phyloP scores from a whole-genome alignment of 2,797 vertebrate genomes.

The Hippoglossus hippoglossus region DNA sequence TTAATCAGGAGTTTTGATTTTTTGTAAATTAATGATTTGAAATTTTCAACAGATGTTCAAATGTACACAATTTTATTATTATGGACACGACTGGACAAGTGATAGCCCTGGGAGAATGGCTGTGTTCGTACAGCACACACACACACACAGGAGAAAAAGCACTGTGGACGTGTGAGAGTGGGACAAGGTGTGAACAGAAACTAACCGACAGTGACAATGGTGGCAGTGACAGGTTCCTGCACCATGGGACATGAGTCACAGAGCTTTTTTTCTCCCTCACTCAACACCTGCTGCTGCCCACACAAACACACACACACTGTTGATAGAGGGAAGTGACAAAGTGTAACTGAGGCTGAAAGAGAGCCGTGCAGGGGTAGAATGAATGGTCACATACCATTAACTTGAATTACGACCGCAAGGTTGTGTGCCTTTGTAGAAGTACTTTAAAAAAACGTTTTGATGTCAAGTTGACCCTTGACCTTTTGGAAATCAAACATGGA shows the following conservation, averaged over 20 bases:
- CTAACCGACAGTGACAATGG: conserved; percentile 57
- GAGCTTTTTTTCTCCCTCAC: conserved; percentile 46
- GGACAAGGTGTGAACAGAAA: conserved; percentile 39
- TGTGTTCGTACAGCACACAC: not conserved
- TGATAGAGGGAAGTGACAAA: conserved; percentile 10
- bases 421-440: too few relatives aligned
- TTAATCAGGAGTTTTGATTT: not conserved
- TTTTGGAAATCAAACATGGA: not conserved
- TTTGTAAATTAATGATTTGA: not conserved
- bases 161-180: conserved; percentile 23
- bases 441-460: too few relatives aligned
- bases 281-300: conserved; percentile 51
- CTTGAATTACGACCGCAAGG: too few relatives aligned
- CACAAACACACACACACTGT: conserved; percentile 3
- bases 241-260: conserved; percentile 70
- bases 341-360: not conserved
- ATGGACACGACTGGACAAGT: conserved; percentile 31
- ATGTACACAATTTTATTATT: conserved; percentile 25
- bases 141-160: conserved; percentile 16
- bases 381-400: too few relatives aligned
- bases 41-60: not conserved
- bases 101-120: conserved; percentile 66
- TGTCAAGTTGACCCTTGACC: not conserved
- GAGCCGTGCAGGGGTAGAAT: not conserved
- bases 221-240: conserved; percentile 61